Percentiles rank a stretch among this genome's conserved stretches.
Evolutionary conservation across 2,113 vertebrate genomes (phyloP).

Genomic region (Lasiurus borealis): DNA sequence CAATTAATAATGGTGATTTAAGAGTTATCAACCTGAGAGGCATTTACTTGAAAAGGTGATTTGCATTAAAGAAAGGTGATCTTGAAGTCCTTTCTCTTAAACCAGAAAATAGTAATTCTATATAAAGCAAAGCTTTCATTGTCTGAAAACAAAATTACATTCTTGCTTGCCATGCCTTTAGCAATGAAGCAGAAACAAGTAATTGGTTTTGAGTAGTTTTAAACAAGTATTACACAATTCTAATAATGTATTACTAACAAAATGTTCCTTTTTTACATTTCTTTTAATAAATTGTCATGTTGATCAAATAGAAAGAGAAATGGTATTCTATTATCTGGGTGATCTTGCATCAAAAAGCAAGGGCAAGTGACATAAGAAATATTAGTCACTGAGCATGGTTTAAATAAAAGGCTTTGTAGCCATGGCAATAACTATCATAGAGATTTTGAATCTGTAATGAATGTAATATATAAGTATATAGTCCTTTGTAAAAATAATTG

Average conservation of each 20-base stretch:
- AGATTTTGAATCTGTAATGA: conserved; percentile 8
- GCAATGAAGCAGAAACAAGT: conserved; percentile 59
- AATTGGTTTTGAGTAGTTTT: conserved; percentile 60
- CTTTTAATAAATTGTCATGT: conserved; percentile 35
- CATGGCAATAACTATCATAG: conserved; percentile 1
- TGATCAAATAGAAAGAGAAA: conserved; percentile 52
- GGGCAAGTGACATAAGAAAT: conserved; percentile 22
- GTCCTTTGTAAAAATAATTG: conserved; percentile 9
- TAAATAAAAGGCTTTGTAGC: conserved; percentile 11
- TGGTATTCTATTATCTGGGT: conserved; percentile 16
- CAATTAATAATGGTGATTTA: conserved; percentile 74
- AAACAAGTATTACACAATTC: conserved; percentile 51
- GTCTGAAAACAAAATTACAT: conserved; percentile 69
- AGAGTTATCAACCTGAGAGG: conserved; percentile 47
- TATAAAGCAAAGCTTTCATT: conserved; percentile 52
- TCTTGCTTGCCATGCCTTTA: conserved; percentile 42
- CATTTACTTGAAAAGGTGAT: conserved; percentile 68
- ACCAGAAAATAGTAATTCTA: conserved; percentile 56
- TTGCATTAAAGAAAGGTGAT: conserved; percentile 61
- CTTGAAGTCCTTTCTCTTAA: conserved; percentile 62
- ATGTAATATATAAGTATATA: neutral
- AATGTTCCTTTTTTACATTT: conserved; percentile 47
- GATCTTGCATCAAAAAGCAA: neutral
- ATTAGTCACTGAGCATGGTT: neutral
- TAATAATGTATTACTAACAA: conserved; percentile 39